Percentiles rank a stretch among this genome's conserved stretches.
Conservation (phyloP, 1,140 invertebrate species). For the Planococcus citri region DNA sequence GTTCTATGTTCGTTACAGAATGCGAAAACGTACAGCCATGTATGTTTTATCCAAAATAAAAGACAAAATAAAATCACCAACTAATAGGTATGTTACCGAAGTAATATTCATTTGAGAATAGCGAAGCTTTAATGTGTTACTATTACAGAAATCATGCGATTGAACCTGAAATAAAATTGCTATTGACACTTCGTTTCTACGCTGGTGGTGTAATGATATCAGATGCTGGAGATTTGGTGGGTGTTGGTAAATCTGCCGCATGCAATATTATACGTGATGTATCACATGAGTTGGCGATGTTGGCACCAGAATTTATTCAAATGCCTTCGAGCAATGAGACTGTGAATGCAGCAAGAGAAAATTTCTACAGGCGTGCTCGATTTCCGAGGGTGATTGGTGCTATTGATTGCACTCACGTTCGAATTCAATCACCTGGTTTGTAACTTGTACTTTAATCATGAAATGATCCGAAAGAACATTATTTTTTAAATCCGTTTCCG, state of each 20-base stretch:
- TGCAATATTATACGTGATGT: background rate
- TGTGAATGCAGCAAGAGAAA: background rate
- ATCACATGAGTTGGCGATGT: background rate
- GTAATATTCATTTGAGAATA: background rate
- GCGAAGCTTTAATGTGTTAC: background rate
- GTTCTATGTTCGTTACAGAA: background rate
- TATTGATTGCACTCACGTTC: slow-evolving; percentile 36
- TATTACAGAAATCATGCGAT: background rate
- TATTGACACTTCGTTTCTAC: background rate
- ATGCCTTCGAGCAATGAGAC: slow-evolving; percentile 9
- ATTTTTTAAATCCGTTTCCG: too few species aligned
- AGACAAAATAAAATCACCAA: background rate
- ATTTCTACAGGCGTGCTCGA: slow-evolving; percentile 19
- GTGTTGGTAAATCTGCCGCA: background rate
- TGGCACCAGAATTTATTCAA: slow-evolving; percentile 6
- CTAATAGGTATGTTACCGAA: background rate
- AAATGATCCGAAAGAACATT: too few species aligned
- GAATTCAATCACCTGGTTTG: too few species aligned
- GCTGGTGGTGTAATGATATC: background rate
- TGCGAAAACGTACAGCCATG: background rate
- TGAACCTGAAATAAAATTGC: background rate
- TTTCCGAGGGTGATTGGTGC: slow-evolving; percentile 32
- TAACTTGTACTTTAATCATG: too few species aligned
- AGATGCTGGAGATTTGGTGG: background rate
- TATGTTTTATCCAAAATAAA: background rate